Evolutionary conservation across 1,140 invertebrate genomes (phyloP).

Genomic region (Paracyclopina nana): DNA sequence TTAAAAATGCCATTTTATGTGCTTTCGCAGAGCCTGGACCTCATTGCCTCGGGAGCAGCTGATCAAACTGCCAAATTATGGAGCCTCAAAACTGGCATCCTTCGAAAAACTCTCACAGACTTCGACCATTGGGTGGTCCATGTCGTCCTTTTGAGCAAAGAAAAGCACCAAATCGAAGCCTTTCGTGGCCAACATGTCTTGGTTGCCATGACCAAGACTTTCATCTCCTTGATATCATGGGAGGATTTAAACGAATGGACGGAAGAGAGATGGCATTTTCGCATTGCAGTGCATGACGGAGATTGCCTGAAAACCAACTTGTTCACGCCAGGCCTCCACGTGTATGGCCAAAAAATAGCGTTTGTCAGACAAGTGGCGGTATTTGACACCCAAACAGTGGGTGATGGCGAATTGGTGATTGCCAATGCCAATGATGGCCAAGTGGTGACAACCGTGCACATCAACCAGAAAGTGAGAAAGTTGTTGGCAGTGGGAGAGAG

Average conservation of each 20-base stretch:
- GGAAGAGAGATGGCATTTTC: not conserved
- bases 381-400: constrained; percentile 9
- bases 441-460: not conserved
- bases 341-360: not conserved
- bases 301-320: not conserved
- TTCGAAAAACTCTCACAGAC: not conserved
- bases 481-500: not conserved
- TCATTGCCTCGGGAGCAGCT: constrained; percentile 5
- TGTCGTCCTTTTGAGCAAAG: not conserved
- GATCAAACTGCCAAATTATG: constrained; percentile 4
- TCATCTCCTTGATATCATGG: not conserved
- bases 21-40: not conserved
- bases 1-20: too few species aligned
- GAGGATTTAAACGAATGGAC: not conserved
- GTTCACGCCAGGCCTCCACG: constrained; percentile 7
- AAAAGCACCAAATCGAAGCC: not conserved
- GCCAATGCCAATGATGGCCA: not conserved
- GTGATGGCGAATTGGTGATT: not conserved
- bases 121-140: not conserved
- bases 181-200: too few species aligned
- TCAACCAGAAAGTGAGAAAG: constrained; percentile 13
- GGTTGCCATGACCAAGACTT: not conserved
- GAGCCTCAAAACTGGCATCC: constrained; percentile 1
- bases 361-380: constrained; percentile 7
- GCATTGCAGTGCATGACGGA: not conserved